These are phyloP conservation scores for Coryphaenoides rupestris DNA, from an alignment of 2,113 vertebrate genomes.

Conservation along the genomic window DNA sequence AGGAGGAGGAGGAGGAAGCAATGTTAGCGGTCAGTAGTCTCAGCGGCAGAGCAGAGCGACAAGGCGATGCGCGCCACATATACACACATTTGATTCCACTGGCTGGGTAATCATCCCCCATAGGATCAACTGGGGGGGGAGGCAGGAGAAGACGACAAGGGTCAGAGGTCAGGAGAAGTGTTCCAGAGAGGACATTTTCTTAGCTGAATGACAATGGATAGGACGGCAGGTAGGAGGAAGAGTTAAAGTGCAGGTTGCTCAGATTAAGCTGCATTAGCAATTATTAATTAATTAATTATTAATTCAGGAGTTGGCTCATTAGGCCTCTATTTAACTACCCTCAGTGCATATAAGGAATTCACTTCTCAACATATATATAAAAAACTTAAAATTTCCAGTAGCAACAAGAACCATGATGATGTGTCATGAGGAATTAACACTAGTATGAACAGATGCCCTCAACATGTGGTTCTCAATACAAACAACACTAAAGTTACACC, in stretches of 20 bases:
- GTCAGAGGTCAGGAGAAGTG: conserved; percentile 62
- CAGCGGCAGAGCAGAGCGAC: conserved; percentile 48
- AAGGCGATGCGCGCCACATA: conserved; percentile 69
- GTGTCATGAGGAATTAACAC: too few species aligned
- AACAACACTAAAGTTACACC: too few species aligned
- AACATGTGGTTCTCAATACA: too few species aligned
- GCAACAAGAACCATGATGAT: too few species aligned
- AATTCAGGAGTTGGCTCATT: conserved; percentile 30
- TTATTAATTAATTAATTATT: conserved; percentile 44
- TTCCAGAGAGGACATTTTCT: conserved; percentile 48
- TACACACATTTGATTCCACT: conserved; percentile 99
- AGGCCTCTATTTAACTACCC: conserved; percentile 33
- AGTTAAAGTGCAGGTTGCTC: conserved; percentile 20
- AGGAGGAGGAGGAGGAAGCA: conserved; percentile 34
- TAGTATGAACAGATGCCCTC: too few species aligned
- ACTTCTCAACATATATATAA: too few species aligned
- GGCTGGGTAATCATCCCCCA: conserved; percentile 95
- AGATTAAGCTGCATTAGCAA: too few species aligned
- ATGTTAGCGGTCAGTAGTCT: conserved; percentile 50
- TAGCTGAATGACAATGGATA: conserved; percentile 28
- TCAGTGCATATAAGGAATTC: neutral
- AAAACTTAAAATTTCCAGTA: too few species aligned
- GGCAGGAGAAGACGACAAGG: conserved; percentile 88
- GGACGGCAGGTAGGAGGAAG: conserved; percentile 32
- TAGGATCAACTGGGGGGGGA: conserved; percentile 90